Evolutionary conservation across 1,140 invertebrate species (phyloP).

Genomic region (Diploscapter pachys): DNA sequence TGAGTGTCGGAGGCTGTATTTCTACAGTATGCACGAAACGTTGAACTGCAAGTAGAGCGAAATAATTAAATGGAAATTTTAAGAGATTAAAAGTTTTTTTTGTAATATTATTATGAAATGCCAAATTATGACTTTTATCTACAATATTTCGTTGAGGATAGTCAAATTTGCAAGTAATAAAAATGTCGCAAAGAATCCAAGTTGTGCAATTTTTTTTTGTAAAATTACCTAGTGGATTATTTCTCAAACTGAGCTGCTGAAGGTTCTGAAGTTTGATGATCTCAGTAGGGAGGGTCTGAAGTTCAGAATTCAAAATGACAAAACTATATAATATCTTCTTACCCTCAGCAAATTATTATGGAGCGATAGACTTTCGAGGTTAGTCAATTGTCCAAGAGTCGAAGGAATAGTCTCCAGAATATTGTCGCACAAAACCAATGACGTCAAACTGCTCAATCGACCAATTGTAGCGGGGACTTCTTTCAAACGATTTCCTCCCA

Average conservation of each 20-base stretch:
- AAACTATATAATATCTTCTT: constrained; percentile 1
- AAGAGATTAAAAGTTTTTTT: no score
- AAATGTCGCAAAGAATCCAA: no score
- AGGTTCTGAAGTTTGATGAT: constrained; percentile 83
- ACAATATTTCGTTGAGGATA: no score
- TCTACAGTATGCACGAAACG: constrained; percentile 87
- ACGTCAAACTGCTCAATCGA: constrained; percentile 73
- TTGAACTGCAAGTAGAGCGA: constrained; percentile 28
- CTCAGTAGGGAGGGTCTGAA: constrained; percentile 79
- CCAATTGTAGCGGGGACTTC: constrained; percentile 84
- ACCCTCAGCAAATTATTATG: constrained; percentile 81
- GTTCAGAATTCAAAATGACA: background rate
- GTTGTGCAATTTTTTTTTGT: no score
- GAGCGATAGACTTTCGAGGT: constrained; percentile 78
- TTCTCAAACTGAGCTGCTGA: constrained; percentile 82
- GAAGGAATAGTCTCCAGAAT: constrained; percentile 78
- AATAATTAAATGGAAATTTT: constrained; percentile 2
- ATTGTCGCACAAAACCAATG: constrained; percentile 86
- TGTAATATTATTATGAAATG: no score
- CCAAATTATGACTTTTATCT: no score
- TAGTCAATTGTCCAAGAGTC: constrained; percentile 78
- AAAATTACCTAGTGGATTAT: constrained; percentile 86
- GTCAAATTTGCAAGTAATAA: no score
- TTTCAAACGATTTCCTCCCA: constrained; percentile 83
- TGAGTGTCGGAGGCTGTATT: constrained; percentile 78